Evolutionary conservation across 2,113 vertebrate genomes (phyloP), one percentile per base, ranked within the genome.

Genomic region (Oceanodroma tethys): DNA sequence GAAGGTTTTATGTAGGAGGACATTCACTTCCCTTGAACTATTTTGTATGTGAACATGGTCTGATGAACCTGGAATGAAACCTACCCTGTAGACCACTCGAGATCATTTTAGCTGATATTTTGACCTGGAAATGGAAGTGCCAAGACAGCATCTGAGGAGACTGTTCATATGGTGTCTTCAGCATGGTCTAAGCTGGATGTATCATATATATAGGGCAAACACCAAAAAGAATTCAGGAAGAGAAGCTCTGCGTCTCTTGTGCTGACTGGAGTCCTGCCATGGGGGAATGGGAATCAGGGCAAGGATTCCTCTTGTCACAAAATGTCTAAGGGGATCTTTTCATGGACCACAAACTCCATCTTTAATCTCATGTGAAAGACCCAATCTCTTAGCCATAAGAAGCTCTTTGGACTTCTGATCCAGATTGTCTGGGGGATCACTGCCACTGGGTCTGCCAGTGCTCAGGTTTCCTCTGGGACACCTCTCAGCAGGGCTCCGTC

Each of bases 391-490:
- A 17, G 38, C 20, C 10, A 0, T 20, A 29, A 27, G 40, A 36
- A 60, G 34, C 23, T 58, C 40, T 76, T 25, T 72, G 36, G 32
- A 18, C 30, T 59, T 83, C 34, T 83, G 36, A 40, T 23, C 7
- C 30, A 30, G 9, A 1, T 6, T 71, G 25, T 34, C n/a, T 50
- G 20, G 10, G n/a, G 42, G 19, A 67, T 75, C 29, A 13, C 11
- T 62, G 48, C 55, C 55, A 19, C 10, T 0, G 0, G 14, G 11
- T 76, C 23, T 90, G 25, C 50, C 56, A 71, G 4, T 0, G 0
- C 22, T 30, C 0, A 11, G 3, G 19, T 55, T 80, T 90, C 82
- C 62, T 74, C 42, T 48, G 30, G 32, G 27, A 85, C 26, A 56
- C 32, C 23, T 45, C 42, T 74, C 36, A 50, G 40, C 40, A 17